Base-by-base conservation (phyloP, 2,888 invertebrate species). In the Ennomos erosarius region DNA sequence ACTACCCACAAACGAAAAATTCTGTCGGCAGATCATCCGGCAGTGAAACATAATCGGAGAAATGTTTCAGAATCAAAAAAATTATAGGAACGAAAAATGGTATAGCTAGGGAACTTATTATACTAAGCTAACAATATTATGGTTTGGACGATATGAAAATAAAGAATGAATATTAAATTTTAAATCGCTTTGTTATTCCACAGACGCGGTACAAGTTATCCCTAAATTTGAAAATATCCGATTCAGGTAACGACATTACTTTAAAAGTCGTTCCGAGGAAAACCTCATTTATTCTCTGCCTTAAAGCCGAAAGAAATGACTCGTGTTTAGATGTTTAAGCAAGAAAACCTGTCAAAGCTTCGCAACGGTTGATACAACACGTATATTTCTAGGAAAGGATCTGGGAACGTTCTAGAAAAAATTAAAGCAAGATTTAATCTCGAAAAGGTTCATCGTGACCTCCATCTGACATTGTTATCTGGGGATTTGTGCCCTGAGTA, bases 301-400 rank as follows among this genome's bases (percentile, higher is more conserved):
- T 70, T 75, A 73, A 78, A 74, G 71, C 65, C 52, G 55, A 64
- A 63, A 70, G 56, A 80, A 68, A 76, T 75, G 69, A 70, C 70
- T 70, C 74, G 74, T 79, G 75, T 78, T 77, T 75, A 74, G 74
- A 76, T 83, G 78, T 81, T 79, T 75, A 78, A 78, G 76, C 73
- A 61, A 73, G 73, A 75, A 76, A 67, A 71, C 65, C 71, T 70
- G 77, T 81, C 70, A 70, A 75, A 75, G 68, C 68, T 58, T 63
- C 70, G 61, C 58, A 66, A 67, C 62, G 46, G 62, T 69, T 73
- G 79, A 77, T 78, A 78, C 69, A 74, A 74, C 76, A 79, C 78
- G 78, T 71, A 68, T 61, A 35, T 64, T 51, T 66, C 62, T 58
- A 11, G 55, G 56, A 56, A 59, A 49, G 43, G 53, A 54, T 54